Base-by-base conservation (phyloP, 37 sponge, comb jelly and placozoan genomes). In the Trichoplax adhaerens region DNA sequence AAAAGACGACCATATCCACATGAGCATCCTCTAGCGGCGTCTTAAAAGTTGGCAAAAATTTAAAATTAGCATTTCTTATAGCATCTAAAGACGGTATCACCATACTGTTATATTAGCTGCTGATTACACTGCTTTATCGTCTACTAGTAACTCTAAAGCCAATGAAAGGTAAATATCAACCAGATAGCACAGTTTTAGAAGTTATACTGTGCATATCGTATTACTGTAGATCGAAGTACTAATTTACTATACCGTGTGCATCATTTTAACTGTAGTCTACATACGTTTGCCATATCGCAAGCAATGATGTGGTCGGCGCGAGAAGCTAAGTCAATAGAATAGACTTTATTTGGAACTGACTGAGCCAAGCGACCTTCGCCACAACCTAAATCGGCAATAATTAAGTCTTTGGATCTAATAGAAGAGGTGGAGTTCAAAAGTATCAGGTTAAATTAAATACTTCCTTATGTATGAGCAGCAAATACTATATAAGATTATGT, bases 331-430 rank as follows among this genome's bases (percentile, higher is more conserved):
- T 96, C 99, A 73, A 88, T 91, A 49, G 89, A 92, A 64, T 83
- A 79, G 47, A 91, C 99, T 8, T 64, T 75, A 0, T 88, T 80
- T 0, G 71, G 79, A 0, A 91, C 86, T 48, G 77, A 83, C 52
- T 58, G 78, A 7, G 87, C 87, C 46, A 96, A 76, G 52, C 73
- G 74, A 7, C 83, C 99, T 58, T 88, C 87, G 12, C 99, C 99
- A 75, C 99, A 96, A 0, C 99, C 99, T 77, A 96, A 79, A 77
- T 96, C 99, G 68, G 93, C 91, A 52, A 91, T 69, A 6, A 86
- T 57, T 47, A 52, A 62, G 10, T 64, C 49, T 1, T 53, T n/a
- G 48, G 29, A 29, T 29, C 29, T 29, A 29, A 29, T 29, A 29
- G 29, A 29, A 29, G 29, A 29, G 29, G 29, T 29, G 29, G 29